Conservation (phyloP, 2,797 vertebrate species). For the Jordanella pulchra region DNA sequence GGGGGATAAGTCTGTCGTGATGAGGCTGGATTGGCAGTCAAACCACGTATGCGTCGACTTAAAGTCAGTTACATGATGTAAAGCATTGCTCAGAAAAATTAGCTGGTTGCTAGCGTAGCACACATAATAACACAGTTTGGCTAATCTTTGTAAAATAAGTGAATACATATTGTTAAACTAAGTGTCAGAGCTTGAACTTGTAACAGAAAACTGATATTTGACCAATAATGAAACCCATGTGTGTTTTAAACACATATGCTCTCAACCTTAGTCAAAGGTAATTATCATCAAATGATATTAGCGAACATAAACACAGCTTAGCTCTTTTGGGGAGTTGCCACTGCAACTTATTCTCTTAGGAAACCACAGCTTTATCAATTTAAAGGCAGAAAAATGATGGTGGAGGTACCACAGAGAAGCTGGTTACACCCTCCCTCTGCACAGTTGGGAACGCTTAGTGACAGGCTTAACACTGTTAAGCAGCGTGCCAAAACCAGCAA, state of each 20-base stretch:
- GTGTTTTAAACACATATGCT: neutral
- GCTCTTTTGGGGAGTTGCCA: neutral
- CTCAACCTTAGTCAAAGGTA: neutral
- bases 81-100: neutral
- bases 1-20: neutral
- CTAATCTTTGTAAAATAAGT: neutral
- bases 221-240: neutral
- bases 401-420: slow-evolving; percentile 43
- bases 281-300: neutral
- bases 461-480: slow-evolving; percentile 50
- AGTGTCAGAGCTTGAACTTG: neutral
- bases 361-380: slow-evolving; percentile 4
- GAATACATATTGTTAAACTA: neutral
- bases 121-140: neutral
- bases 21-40: neutral
- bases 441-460: slow-evolving; percentile 49
- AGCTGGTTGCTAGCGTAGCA: neutral
- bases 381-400: neutral
- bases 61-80: neutral
- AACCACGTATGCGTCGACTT: neutral
- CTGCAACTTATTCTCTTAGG: neutral
- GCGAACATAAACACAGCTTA: neutral
- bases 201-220: neutral
- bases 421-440: slow-evolving; percentile 33
- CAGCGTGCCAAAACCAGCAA: slow-evolving; percentile 64